These are phyloP conservation scores for Pterophyllum scalare DNA, from an alignment of 2,113 vertebrate genomes.

Conservation along the genomic window DNA sequence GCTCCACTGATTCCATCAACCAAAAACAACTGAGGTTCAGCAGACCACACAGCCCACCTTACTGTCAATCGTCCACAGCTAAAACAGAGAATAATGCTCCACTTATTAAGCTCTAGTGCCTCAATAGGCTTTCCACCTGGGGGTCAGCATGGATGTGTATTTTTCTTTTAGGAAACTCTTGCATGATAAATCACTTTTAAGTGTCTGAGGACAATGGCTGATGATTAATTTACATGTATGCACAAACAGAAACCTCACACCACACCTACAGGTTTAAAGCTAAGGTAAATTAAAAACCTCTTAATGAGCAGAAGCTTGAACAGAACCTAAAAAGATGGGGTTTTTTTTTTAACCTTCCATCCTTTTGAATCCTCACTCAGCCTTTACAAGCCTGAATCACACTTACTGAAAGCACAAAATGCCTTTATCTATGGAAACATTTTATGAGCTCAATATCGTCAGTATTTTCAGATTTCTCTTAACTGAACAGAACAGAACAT, in stretches of 20 bases:
- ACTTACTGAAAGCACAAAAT: constrained; percentile 1
- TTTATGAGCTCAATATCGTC: not conserved
- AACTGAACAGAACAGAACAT: not conserved
- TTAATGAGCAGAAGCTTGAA: not conserved
- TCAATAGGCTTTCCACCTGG: not conserved
- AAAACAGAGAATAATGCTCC: constrained; percentile 41
- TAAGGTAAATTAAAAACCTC: not conserved
- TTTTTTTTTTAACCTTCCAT: not conserved
- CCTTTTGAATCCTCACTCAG: not conserved
- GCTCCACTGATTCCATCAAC: constrained; percentile 63
- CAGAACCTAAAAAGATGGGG: not conserved
- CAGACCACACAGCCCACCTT: constrained; percentile 38
- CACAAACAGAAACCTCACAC: not conserved
- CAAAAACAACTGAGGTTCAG: constrained; percentile 44
- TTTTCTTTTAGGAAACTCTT: not conserved
- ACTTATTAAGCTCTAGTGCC: constrained; percentile 23
- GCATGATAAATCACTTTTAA: not conserved
- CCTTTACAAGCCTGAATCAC: not conserved
- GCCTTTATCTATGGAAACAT: not conserved
- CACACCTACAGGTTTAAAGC: not conserved
- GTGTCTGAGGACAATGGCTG: not conserved
- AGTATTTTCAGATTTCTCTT: not conserved
- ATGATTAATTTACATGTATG: not conserved
- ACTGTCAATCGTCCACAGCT: constrained; percentile 37
- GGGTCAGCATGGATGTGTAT: not conserved